phyloP scores from a whole-genome alignment of 2,797 vertebrate species.

The Onychomys leucogaster region DNA sequence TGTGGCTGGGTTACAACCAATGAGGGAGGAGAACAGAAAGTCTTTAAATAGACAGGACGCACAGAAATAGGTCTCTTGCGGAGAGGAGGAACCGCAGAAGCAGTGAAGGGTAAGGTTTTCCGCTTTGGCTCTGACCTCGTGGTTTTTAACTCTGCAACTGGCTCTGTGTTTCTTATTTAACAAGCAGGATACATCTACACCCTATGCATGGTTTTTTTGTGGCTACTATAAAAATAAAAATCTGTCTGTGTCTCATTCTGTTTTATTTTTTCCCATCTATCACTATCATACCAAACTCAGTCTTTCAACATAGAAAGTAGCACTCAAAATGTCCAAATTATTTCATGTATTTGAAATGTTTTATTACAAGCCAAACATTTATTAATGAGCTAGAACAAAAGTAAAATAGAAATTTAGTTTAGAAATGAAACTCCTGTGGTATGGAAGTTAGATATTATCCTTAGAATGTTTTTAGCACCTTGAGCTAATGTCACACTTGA shows the following conservation, averaged over 20 bases:
- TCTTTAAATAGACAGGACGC: too few species aligned
- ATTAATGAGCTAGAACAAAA: neutral
- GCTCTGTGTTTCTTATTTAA: too few species aligned
- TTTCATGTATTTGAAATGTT: neutral
- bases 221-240: neutral
- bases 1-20: too few species aligned
- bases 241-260: neutral
- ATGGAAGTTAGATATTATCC: neutral
- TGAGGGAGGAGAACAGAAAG: too few species aligned
- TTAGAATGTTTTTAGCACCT: slow-evolving; percentile 4
- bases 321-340: slow-evolving; percentile 2
- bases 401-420: neutral
- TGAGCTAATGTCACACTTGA: slow-evolving; percentile 14
- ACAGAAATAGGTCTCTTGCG: too few species aligned
- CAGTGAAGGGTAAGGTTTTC: too few species aligned
- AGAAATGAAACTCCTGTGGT: neutral
- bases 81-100: too few species aligned
- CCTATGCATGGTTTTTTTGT: neutral
- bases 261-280: neutral
- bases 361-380: slow-evolving; percentile 6
- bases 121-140: too few species aligned
- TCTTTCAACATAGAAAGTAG: neutral
- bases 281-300: neutral
- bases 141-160: too few species aligned
- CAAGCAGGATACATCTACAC: too few species aligned